Percentiles rank a stretch among this genome's conserved stretches.
phyloP scores from a whole-genome alignment of 2,113 vertebrate genomes.

The Dasypus novemcinctus region DNA sequence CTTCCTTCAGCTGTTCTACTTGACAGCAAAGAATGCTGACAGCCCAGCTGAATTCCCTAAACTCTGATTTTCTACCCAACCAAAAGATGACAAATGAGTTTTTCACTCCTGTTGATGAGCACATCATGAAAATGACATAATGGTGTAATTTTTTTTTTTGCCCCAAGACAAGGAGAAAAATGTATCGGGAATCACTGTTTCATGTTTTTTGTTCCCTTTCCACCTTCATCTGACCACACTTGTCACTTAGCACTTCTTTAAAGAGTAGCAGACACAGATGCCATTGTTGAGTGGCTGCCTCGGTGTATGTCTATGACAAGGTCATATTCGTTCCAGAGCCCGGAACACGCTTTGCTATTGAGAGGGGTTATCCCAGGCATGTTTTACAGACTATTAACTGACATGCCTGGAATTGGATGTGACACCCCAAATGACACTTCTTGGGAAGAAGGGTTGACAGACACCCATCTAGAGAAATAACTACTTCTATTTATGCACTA shows the following conservation, averaged over 20 bases:
- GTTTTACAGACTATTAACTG: conserved; percentile 56
- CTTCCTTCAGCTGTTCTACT: conserved; percentile 63
- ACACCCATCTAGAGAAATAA: conserved; percentile 38
- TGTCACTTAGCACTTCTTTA: conserved; percentile 68
- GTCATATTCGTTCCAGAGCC: conserved; percentile 28
- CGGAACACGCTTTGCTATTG: background rate
- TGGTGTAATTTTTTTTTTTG: conserved; percentile 64
- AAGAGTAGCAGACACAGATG: conserved; percentile 45
- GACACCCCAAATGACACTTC: conserved; percentile 64
- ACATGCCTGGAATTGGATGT: conserved; percentile 65
- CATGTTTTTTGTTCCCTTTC: conserved; percentile 75
- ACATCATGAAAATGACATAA: conserved; percentile 71
- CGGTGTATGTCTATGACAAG: conserved; percentile 22
- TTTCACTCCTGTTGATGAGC: conserved; percentile 74
- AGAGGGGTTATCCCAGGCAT: conserved; percentile 44
- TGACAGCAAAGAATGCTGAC: conserved; percentile 76
- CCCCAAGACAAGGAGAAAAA: conserved; percentile 51
- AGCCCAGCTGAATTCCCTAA: conserved; percentile 69
- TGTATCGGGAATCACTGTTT: conserved; percentile 65
- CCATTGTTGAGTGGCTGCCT: conserved; percentile 24
- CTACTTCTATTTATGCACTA: background rate
- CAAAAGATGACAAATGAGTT: conserved; percentile 79
- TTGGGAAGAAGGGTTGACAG: conserved; percentile 38
- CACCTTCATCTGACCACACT: conserved; percentile 67
- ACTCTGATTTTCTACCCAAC: conserved; percentile 72